phyloP scores from a whole-genome alignment of 2,797 vertebrate species.

The Acomys russatus region DNA sequence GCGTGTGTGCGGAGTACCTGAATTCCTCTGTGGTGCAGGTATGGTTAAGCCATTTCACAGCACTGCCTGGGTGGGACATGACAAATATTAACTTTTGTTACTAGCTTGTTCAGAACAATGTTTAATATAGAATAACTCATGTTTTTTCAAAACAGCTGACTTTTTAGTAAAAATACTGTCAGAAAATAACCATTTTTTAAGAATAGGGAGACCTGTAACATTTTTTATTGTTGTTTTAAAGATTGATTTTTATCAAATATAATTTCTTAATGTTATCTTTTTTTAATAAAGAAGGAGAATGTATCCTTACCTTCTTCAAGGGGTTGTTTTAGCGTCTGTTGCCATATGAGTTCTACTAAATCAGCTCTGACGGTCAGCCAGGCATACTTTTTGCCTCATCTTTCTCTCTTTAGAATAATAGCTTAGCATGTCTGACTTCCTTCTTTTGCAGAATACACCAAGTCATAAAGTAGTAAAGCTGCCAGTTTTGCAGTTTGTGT shows the following conservation, averaged over 20 bases:
- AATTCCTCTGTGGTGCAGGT: slow-evolving; percentile 99
- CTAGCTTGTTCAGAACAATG: background rate
- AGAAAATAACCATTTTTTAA: slow-evolving; percentile 51
- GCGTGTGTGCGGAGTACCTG: slow-evolving; percentile 98
- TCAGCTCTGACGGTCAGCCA: background rate
- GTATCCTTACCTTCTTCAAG: background rate
- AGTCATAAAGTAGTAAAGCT: background rate
- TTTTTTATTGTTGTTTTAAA: slow-evolving; percentile 33
- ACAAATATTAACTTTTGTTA: background rate
- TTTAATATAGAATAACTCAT: background rate
- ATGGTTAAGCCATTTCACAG: slow-evolving; percentile 59
- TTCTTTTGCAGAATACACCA: background rate
- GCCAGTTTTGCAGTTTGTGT: background rate
- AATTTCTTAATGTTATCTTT: background rate
- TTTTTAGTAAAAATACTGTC: slow-evolving; percentile 41
- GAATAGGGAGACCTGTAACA: background rate
- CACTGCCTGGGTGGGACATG: background rate
- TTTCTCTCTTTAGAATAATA: background rate
- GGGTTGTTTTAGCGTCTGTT: background rate
- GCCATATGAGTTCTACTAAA: background rate
- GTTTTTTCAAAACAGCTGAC: background rate
- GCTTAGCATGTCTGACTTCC: background rate
- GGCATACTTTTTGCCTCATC: background rate
- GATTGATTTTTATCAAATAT: slow-evolving; percentile 44
- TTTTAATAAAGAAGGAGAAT: background rate